Conservation (phyloP, 2,888 invertebrate species). For the Lobophora halterata region DNA sequence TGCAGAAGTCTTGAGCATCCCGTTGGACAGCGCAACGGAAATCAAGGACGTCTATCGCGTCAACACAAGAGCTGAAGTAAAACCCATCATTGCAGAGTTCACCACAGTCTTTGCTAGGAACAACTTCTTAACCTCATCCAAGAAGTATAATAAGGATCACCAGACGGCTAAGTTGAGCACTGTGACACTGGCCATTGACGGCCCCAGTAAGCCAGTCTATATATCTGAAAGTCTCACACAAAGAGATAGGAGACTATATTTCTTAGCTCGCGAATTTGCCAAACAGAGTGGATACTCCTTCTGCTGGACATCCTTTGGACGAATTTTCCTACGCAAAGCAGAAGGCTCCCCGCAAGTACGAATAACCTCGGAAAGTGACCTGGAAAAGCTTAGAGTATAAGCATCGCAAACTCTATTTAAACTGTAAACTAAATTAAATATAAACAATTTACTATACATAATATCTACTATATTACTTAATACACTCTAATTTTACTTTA, state of each 20-base stretch:
- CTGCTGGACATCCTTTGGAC: not conserved
- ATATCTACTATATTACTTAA: too few species aligned
- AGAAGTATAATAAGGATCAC: conserved; percentile 1
- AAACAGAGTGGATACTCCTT: not conserved
- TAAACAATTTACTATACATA: too few species aligned
- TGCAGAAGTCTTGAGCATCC: not conserved
- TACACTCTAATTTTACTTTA: too few species aligned
- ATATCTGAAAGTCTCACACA: conserved; percentile 1
- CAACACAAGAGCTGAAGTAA: not conserved
- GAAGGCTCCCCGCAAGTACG: not conserved
- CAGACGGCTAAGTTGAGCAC: not conserved
- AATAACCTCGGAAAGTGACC: not conserved
- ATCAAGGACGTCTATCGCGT: conserved; percentile 1
- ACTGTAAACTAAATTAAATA: too few species aligned
- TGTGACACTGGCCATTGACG: not conserved
- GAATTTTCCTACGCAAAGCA: not conserved
- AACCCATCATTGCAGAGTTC: conserved; percentile 1
- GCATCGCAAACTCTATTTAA: too few species aligned
- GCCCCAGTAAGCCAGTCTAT: not conserved
- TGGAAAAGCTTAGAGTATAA: not conserved
- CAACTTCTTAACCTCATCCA: not conserved
- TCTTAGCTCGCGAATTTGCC: not conserved
- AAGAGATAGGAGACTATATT: not conserved
- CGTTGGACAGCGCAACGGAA: not conserved
- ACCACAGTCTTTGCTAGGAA: not conserved